Conservation (phyloP, 2,113 vertebrate species). For the Piprites chloris region DNA sequence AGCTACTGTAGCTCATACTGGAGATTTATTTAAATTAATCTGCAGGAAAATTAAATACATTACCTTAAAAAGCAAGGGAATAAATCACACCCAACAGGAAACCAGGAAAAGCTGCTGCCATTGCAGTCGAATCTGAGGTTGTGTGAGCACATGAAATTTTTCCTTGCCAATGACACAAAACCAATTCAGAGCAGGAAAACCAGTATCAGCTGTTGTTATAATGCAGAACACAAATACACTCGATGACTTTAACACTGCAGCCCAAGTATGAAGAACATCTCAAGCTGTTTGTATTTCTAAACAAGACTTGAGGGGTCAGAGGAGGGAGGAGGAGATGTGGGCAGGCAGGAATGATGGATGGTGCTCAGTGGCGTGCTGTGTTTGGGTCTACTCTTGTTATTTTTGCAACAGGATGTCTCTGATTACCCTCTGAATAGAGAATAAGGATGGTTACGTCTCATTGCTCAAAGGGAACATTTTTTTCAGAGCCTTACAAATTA, state of each 20-base stretch:
- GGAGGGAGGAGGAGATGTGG: background rate
- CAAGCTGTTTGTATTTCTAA: constrained; percentile 32
- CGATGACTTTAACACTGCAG: background rate
- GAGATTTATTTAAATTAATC: constrained; percentile 32
- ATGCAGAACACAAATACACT: background rate
- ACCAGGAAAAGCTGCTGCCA: background rate
- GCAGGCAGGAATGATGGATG: constrained; percentile 34
- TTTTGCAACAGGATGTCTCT: constrained; percentile 49
- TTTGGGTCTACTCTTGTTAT: constrained; percentile 21
- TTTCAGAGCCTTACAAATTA: constrained; percentile 1
- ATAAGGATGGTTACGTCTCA: constrained; percentile 1
- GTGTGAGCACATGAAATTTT: background rate
- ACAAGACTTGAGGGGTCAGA: constrained; percentile 10
- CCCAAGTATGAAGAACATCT: constrained; percentile 6
- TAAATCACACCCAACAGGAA: constrained; percentile 24
- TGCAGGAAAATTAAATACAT: constrained; percentile 36
- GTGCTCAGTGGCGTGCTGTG: background rate
- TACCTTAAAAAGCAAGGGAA: constrained; percentile 6
- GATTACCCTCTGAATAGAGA: constrained; percentile 34
- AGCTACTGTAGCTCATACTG: background rate
- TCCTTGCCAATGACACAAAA: background rate
- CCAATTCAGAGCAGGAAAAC: background rate
- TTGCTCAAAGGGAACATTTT: constrained; percentile 3
- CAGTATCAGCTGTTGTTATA: background rate
- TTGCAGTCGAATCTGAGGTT: background rate